Conservation (phyloP, 2,888 invertebrate species). For the Drosophila lutescens region DNA sequence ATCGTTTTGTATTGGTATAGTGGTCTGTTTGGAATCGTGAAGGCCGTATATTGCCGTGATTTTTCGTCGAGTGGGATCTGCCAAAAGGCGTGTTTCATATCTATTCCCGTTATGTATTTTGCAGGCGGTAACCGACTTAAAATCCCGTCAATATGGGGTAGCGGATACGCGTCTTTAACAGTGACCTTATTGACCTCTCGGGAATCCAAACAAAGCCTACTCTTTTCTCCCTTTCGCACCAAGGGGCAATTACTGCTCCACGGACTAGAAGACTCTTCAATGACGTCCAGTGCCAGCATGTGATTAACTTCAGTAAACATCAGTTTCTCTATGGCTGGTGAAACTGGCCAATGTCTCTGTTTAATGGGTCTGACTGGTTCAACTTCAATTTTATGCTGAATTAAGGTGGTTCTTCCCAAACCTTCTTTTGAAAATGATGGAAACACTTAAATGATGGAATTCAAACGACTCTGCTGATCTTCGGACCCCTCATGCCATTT, state of each 20-base stretch:
- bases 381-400: too few species aligned
- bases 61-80: background rate
- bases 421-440: too few species aligned
- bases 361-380: too few species aligned
- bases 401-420: too few species aligned
- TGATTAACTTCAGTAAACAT: slow-evolving; percentile 65
- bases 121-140: background rate
- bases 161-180: background rate
- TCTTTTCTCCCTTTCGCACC: slow-evolving; percentile 57
- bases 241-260: slow-evolving; percentile 73
- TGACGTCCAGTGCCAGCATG: slow-evolving; percentile 68
- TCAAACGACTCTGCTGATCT: too few species aligned
- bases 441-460: too few species aligned
- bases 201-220: slow-evolving; percentile 51
- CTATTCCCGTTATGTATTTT: background rate
- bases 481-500: too few species aligned
- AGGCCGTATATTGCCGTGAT: slow-evolving; percentile 23
- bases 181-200: background rate
- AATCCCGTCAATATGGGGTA: too few species aligned
- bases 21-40: too few species aligned
- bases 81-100: background rate
- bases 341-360: slow-evolving; percentile 16
- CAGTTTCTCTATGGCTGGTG: slow-evolving; percentile 1
- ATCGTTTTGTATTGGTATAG: too few species aligned
- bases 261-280: slow-evolving; percentile 67